Base-by-base conservation (phyloP, 2,797 vertebrate genomes). In the Sebastes vulpes region DNA sequence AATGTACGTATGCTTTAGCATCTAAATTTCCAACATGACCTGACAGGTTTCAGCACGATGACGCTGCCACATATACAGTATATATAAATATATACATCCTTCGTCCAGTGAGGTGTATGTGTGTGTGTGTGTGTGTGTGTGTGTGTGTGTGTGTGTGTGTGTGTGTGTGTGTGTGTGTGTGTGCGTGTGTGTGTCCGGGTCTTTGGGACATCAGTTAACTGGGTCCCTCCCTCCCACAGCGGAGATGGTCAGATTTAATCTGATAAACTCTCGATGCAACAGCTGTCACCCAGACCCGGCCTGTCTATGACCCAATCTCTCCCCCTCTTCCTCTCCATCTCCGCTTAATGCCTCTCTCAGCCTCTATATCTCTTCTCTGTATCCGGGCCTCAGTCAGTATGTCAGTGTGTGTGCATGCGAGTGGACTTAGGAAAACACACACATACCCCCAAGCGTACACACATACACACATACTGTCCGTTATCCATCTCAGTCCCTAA, bases 211-310 rank as follows among this genome's bases (percentile, higher is more conserved):
- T 79, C 67, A 84, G 75, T 79, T 72, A 72, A 84, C 82, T 81
- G 77, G 73, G 79, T 87, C 75, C 66, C n/a, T 85, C 86, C 85
- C 77, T 90, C 76, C 72, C 66, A 85, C 84, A 88, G 72, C 54
- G 70, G 91, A 93, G 85, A 92, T 91, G 89, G 89, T 84, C 85
- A 88, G 76, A 89, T 95, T 95, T 95, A 95, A 95, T 95, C 94
- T 93, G 93, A 96, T 94, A 90, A 94, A 93, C 91, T 92, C 85
- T 86, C 46, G 21, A 80, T 93, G 82, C 92, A 95, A 91, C 95
- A 96, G 92, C 95, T 96, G 95, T 92, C 86, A 81, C 67, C 90
- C 85, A 85, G 80, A 86, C 84, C 65, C 68, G 1, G 66, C 77
- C 75, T 69, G 70, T 80, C 82, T 89, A 65, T 85, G 84, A 84